Evolutionary conservation across 2,113 vertebrate species (phyloP), one percentile per base, ranked within the genome.

Genomic region (Peromyscus polionotus): DNA sequence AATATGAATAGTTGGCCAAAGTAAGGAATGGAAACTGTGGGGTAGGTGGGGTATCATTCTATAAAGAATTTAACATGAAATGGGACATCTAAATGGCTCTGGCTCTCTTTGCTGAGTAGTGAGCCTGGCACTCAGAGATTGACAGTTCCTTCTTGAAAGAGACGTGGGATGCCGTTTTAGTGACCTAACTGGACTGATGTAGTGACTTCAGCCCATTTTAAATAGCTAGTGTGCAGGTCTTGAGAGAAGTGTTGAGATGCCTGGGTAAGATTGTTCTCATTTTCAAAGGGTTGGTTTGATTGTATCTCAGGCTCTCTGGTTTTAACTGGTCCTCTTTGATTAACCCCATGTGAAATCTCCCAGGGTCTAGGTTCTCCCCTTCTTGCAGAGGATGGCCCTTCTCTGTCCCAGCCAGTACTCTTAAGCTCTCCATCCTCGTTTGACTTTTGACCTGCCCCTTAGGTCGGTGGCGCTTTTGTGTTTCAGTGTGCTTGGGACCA

Each of bases 71-170:
- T 59, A 14, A 93, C 79, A 72, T 89, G 39, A 94, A 73, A 48
- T 24, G 16, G 90, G 76, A 90, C 7, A 12, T 3, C 9, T 26
- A 68, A 26, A 36, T 24, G 19, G 48, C 68, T 91, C 94, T 75
- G 85, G 67, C 20, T 81, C 61, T 94, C 16, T 87, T 26, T 51
- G 12, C 31, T 77, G 76, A 95, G 80, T 11, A 42, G 83, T 59
- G 39, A 73, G 42, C 67, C 70, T 59, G 61, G 42, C 84, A 76
- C 33, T 79, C 7, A 5, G 39, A 81, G 22, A 86, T 79, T 26
- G 90, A 70, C 90, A 72, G 48, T 86, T 77, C 42, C 76, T 80
- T 61, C 48, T 88, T 92, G 95, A 88, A 92, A 72, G 72, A 96
- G 91, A 94, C 73, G 39, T 94, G 63, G 28, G 80, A 0, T 72